A percentile compares a stretch with the other conserved stretches of the same genome.
Conservation (phyloP, 2,113 vertebrate genomes). For the Lepus americanus region DNA sequence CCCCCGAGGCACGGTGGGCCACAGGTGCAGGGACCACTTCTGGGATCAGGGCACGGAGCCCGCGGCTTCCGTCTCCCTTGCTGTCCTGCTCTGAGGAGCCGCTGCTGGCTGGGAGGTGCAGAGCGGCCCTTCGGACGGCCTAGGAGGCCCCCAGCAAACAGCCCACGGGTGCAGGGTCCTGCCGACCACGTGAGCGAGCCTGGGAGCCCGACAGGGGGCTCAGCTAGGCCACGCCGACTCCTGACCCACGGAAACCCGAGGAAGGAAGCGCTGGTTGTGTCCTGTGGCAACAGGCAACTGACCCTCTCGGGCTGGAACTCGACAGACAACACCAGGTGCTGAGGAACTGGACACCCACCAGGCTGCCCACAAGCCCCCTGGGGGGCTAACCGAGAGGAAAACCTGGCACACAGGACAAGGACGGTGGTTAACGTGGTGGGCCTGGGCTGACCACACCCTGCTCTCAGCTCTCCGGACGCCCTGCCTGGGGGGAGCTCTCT, state of each 20-base stretch:
- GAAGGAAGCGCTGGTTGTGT: too few relatives aligned
- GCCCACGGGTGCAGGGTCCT: not conserved
- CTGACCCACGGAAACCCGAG: too few relatives aligned
- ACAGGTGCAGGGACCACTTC: not conserved
- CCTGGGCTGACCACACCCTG: not conserved
- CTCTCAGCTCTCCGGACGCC: too few relatives aligned
- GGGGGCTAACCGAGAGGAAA: too few relatives aligned
- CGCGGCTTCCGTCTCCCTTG: not conserved
- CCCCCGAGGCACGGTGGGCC: not conserved
- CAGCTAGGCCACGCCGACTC: too few relatives aligned
- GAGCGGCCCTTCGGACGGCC: not conserved
- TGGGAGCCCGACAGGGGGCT: not conserved
- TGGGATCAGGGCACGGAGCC: not conserved
- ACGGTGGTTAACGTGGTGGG: not conserved
- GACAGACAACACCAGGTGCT: too few relatives aligned
- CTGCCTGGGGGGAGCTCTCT: not conserved
- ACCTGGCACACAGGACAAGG: not conserved
- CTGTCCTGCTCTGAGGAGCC: not conserved
- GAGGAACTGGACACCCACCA: too few relatives aligned
- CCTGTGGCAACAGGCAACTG: too few relatives aligned
- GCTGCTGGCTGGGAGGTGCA: too few relatives aligned
- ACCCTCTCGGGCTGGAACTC: too few relatives aligned
- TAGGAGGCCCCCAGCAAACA: not conserved
- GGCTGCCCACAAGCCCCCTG: too few relatives aligned
- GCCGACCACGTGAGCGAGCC: not conserved